phyloP scores from a whole-genome alignment of 2,888 invertebrate species.

The Lepas anatifera region DNA sequence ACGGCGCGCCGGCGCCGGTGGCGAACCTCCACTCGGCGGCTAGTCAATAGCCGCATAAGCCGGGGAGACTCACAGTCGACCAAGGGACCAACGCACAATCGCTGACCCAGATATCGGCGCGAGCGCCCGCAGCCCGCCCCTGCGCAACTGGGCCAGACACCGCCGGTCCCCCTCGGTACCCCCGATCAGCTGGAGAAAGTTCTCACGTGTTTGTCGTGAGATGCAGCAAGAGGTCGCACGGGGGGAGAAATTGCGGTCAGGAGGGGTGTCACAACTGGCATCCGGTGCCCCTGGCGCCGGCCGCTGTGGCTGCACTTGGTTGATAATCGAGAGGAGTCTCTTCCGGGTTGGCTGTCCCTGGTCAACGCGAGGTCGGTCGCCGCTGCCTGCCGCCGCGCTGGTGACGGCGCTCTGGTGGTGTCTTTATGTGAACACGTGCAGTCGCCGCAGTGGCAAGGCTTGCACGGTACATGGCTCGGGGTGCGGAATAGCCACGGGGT shows the following conservation, averaged over 20 bases:
- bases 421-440: too few relatives aligned
- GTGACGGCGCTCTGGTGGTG: too few relatives aligned
- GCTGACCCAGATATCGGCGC: neutral
- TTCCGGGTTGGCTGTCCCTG: neutral
- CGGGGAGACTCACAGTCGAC: too few relatives aligned
- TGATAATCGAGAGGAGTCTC: neutral
- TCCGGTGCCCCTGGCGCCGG: neutral
- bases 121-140: neutral
- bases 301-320: too few relatives aligned
- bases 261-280: neutral
- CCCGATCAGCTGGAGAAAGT: neutral
- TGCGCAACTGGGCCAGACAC: constrained; percentile 3
- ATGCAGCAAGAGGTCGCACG: neutral
- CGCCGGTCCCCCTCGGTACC: neutral
- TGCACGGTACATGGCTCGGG: too few relatives aligned
- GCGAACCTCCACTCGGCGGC: neutral
- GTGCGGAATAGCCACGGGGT: too few relatives aligned
- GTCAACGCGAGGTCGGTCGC: too few relatives aligned
- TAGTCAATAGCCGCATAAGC: neutral
- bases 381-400: too few relatives aligned
- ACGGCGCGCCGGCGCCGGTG: neutral
- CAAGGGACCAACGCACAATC: neutral
- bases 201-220: neutral
- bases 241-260: neutral
- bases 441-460: too few relatives aligned